A percentile compares a stretch with the other conserved stretches of the same genome.
These are phyloP conservation scores for Dromaius novaehollandiae DNA, from an alignment of 2,113 vertebrate genomes.

Conservation along the genomic window DNA sequence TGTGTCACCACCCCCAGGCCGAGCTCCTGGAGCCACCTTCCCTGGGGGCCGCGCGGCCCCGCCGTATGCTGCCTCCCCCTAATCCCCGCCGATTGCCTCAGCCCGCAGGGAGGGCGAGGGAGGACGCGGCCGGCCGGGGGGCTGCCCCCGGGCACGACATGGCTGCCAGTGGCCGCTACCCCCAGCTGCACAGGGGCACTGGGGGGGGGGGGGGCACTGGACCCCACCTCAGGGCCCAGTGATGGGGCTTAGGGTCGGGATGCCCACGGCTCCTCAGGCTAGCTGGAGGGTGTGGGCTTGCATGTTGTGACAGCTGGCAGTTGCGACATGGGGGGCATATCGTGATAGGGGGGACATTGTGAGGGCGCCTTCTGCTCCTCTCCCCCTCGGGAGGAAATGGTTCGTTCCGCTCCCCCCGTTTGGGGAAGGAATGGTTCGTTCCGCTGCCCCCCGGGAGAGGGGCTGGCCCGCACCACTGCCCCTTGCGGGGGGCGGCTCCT, in stretches of 20 bases:
- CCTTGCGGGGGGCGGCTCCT: background rate
- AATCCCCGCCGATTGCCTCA: background rate
- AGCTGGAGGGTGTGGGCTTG: no score
- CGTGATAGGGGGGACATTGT: background rate
- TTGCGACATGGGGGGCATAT: background rate
- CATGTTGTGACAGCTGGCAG: no score
- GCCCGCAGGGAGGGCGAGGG: background rate
- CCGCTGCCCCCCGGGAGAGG: background rate
- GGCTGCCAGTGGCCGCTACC: background rate
- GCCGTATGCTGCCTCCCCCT: slow-evolving; percentile 23
- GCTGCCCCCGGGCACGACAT: background rate
- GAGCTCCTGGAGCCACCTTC: no score
- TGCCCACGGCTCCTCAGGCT: background rate
- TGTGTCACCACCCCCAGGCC: no score
- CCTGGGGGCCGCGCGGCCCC: no score
- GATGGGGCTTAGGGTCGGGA: no score
- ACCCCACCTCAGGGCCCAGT: background rate
- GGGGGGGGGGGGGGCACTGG: background rate
- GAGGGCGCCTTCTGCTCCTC: rapidly evolving
- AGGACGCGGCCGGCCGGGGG: background rate
- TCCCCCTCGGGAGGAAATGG: background rate
- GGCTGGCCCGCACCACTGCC: background rate
- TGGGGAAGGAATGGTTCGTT: rapidly evolving
- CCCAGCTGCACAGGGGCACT: background rate
- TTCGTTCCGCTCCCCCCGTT: background rate